Conservation (phyloP, 2,888 invertebrate genomes). For the Lasioglossum morio region DNA sequence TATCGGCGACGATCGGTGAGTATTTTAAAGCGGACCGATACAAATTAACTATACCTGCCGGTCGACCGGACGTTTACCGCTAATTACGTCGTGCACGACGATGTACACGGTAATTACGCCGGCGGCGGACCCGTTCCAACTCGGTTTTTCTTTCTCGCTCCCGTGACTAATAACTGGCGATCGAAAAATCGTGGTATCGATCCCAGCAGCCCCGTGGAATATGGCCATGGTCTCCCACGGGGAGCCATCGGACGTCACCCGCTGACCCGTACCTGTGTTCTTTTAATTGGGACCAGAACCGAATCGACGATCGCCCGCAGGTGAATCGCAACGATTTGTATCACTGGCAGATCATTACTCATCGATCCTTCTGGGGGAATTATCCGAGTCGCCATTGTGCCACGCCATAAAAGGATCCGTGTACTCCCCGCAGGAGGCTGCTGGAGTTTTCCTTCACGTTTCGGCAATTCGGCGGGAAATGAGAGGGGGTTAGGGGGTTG, state of each 20-base stretch:
- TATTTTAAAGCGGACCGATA: constrained; percentile 43
- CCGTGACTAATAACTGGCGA: constrained; percentile 74
- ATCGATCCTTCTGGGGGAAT: constrained; percentile 74
- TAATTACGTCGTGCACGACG: constrained; percentile 66
- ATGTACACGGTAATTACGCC: constrained; percentile 60
- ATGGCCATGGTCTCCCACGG: constrained; percentile 63
- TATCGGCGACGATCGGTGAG: constrained; percentile 37
- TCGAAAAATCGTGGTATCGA: constrained; percentile 71
- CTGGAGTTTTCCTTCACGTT: constrained; percentile 53
- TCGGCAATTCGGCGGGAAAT: neutral
- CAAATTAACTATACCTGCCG: constrained; percentile 65
- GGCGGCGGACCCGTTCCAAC: constrained; percentile 38
- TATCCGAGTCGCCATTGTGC: constrained; percentile 75
- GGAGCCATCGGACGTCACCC: constrained; percentile 72
- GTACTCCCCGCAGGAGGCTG: neutral
- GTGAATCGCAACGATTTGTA: constrained; percentile 83
- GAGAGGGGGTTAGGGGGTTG: neutral
- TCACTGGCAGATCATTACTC: constrained; percentile 83
- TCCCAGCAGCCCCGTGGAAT: constrained; percentile 69
- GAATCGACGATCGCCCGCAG: constrained; percentile 81
- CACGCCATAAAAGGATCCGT: constrained; percentile 40
- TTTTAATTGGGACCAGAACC: constrained; percentile 83
- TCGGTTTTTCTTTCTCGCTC: constrained; percentile 17
- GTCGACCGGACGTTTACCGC: constrained; percentile 46
- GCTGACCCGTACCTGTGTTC: constrained; percentile 81